phyloP scores from a whole-genome alignment of 2,113 vertebrate species.

The Python bivittatus region DNA sequence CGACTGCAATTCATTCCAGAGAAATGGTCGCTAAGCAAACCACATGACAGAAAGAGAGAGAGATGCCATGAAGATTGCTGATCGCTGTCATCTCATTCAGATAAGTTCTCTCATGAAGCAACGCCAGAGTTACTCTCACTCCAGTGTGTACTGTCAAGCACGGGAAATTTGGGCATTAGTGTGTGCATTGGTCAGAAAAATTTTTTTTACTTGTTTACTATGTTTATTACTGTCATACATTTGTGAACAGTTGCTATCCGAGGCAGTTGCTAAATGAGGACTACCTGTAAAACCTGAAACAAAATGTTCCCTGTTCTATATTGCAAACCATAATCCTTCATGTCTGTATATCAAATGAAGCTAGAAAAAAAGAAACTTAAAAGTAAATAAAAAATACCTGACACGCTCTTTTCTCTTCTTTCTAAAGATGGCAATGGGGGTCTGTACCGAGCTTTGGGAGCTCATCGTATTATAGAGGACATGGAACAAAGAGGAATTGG shows the following conservation, averaged over 20 bases:
- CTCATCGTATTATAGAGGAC: constrained; percentile 81
- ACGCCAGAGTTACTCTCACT: neutral
- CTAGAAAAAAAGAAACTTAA: neutral
- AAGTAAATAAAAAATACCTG: neutral
- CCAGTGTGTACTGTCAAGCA: neutral
- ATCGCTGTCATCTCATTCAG: neutral
- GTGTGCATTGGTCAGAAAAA: neutral
- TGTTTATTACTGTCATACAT: neutral
- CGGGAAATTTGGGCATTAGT: neutral
- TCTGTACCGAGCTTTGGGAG: constrained; percentile 90
- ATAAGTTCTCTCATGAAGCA: neutral
- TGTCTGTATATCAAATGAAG: neutral
- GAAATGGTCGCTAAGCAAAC: neutral
- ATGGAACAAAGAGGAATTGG: constrained; percentile 85
- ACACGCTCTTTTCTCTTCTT: neutral
- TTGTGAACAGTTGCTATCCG: neutral
- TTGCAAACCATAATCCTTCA: neutral
- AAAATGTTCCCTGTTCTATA: neutral
- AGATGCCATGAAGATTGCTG: neutral
- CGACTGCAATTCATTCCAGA: neutral
- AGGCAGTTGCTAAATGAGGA: neutral
- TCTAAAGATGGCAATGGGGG: constrained; percentile 93
- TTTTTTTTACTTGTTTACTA: neutral
- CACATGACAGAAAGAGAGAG: neutral
- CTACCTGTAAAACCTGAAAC: neutral